Base-by-base conservation (phyloP, 2,797 vertebrate species). In the Sebastiscus tertius region DNA sequence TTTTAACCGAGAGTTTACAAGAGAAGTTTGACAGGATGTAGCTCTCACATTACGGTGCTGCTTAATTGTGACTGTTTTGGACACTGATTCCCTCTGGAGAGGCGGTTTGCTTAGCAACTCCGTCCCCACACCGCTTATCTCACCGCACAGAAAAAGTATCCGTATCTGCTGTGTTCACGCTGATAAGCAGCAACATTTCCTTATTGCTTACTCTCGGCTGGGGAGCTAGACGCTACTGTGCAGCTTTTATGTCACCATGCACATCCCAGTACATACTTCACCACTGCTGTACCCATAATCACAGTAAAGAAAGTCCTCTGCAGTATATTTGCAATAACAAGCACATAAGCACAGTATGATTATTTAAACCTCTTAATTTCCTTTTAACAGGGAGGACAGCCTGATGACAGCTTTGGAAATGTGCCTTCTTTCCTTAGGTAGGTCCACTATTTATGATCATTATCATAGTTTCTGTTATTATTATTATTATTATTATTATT, bases 391-490 rank as follows among this genome's bases (percentile, higher is more conserved):
- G 96, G 94, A 78, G 96, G 96, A 69, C 95, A 94, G 90, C 90
- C 96, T 82, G 98, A 99, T 36, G 97, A 98, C 14, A 81, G 60
- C 70, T 93, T 93, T 92, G 97, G 96, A 92, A 90, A 92, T 75
- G 86, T 92, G 69, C 90, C 96, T 49, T 90, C 94, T 69, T 97
- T 96, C 93, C 93, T 95, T 66, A 97, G 95, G 98, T 98, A 93
- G 81, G 90, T 14, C 31, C 33, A 18, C 31, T 29, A 3, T 62
- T 64, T 72, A 6, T 59, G 13, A 49, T 67, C 6, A 2, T 54
- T 70, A 16, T 61, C 6, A 14, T 67, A 6, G 6, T 74, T n/a
- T 65, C 2, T 52, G 1, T 5, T 42, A 3, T 52, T 0, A 39
- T 27, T 24, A 13, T 5, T 39, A 3, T 52, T 0, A 36, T 27